Evolutionary conservation across 2,888 invertebrate genomes (phyloP).

Genomic region (Cephus nigrinus): DNA sequence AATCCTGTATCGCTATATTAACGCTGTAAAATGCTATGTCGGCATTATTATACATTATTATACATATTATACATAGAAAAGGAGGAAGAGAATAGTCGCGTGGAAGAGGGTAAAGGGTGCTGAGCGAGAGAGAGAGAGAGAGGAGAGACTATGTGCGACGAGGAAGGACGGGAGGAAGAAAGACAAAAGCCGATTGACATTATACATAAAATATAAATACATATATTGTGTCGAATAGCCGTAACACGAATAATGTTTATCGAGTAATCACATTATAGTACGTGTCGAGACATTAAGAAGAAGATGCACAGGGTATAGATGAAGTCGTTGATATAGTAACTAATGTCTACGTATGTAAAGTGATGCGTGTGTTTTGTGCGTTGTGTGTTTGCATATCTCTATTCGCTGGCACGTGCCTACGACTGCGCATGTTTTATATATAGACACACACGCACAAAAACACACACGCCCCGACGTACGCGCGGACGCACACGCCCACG

Average conservation of each 20-base stretch:
- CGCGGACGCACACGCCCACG: neutral
- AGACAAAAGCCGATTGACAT: conserved; percentile 19
- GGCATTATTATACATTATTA: conserved; percentile 56
- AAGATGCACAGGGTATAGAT: conserved; percentile 67
- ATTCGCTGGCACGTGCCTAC: no score
- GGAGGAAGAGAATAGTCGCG: neutral
- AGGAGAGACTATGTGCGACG: neutral
- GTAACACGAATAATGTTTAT: conserved; percentile 47
- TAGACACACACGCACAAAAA: neutral
- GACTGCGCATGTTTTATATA: conserved; percentile 26
- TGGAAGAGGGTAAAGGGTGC: no score
- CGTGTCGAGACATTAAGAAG: conserved; percentile 60
- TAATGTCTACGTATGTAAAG: conserved; percentile 61
- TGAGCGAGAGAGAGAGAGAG: no score
- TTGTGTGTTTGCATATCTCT: neutral
- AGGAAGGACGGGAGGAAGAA: neutral
- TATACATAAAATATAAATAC: conserved; percentile 54
- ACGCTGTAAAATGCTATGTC: conserved; percentile 62
- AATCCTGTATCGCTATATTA: conserved; percentile 24
- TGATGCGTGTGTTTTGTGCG: neutral
- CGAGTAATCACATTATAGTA: conserved; percentile 57
- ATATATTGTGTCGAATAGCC: conserved; percentile 43
- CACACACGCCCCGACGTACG: neutral
- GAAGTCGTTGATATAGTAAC: conserved; percentile 64
- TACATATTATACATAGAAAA: conserved; percentile 22